Conservation (phyloP, 2,888 invertebrate genomes). For the Orgyia antiqua region DNA sequence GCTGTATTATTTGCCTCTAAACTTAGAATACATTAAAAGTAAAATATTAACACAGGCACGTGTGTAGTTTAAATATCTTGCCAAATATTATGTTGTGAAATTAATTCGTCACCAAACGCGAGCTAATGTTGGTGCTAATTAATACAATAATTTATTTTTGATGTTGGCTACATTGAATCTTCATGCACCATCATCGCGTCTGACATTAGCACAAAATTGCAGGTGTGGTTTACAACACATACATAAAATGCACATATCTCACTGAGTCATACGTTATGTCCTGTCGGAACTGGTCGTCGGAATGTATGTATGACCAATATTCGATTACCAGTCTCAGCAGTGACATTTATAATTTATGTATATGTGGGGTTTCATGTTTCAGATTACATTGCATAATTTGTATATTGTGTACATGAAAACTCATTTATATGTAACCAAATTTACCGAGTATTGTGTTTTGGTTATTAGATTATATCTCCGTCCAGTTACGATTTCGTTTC, state of each 20-base stretch:
- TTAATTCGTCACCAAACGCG: slow-evolving; percentile 27
- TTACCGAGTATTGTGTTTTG: slow-evolving; percentile 36
- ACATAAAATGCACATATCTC: slow-evolving; percentile 35
- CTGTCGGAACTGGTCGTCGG: slow-evolving; percentile 30
- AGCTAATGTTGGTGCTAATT: slow-evolving; percentile 36
- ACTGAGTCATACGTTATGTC: slow-evolving; percentile 29
- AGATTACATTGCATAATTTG: slow-evolving; percentile 15
- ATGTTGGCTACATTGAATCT: slow-evolving; percentile 34
- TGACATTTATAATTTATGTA: slow-evolving; percentile 20
- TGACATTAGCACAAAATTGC: slow-evolving; percentile 39
- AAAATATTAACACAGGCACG: slow-evolving; percentile 23
- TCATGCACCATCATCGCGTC: slow-evolving; percentile 33
- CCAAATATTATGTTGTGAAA: slow-evolving; percentile 28
- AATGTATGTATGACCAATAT: slow-evolving; percentile 22
- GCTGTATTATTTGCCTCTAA: slow-evolving; percentile 19
- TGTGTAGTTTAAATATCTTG: slow-evolving; percentile 13
- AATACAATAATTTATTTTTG: slow-evolving; percentile 23
- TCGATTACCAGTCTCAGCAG: slow-evolving; percentile 22
- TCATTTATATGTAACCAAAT: slow-evolving; percentile 27
- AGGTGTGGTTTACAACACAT: slow-evolving; percentile 44
- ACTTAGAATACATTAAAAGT: slow-evolving; percentile 19
- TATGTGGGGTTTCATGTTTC: slow-evolving; percentile 33
- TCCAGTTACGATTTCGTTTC: slow-evolving; percentile 8
- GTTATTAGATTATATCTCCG: slow-evolving; percentile 12
- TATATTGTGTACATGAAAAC: slow-evolving; percentile 26